Base-by-base conservation (phyloP, 2,888 invertebrate genomes). In the Venusia cambrica region DNA sequence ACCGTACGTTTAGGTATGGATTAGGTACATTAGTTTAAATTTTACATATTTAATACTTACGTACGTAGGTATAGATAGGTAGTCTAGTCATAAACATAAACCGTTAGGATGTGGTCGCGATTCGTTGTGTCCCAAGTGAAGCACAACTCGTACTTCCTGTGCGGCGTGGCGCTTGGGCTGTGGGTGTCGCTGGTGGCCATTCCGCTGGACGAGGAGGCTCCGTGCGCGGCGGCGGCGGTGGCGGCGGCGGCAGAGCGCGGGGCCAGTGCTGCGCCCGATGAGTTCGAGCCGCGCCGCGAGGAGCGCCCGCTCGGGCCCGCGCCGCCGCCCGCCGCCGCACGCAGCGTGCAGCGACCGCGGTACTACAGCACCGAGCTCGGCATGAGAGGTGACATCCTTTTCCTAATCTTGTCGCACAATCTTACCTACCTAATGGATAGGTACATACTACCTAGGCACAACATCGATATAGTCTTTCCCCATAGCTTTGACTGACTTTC, bases 341-440 rank as follows among this genome's bases (percentile, higher is more conserved):
- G 84, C 20, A 89, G 91, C 51, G 88, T 95, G 47, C 89, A 93
- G 31, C 90, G 98, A 1, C 97, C 98, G 1, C 89, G 98, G 9
- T 99, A 97, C 84, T 97, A 97, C 67, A 96, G 96, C 25, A 97
- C 98, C 0, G 99, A 99, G 73, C 89, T 99, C 33, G 98, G 97
- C 7, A 97, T 98, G 54, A 90, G 94, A 42, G 79, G 79, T 72
- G 38, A 10, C 19, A 9, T n/a, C n/a, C n/a, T n/a, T n/a, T n/a
- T n/a, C n/a, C n/a, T n/a, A n/a, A n/a, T n/a, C n/a, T n/a, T n/a
- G n/a, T n/a, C n/a, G n/a, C n/a, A n/a, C n/a, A n/a, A n/a, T n/a
- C n/a, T n/a, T n/a, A n/a, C n/a, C n/a, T n/a, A n/a, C n/a, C n/a
- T n/a, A n/a, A n/a, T n/a, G n/a, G n/a, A n/a, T n/a, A n/a, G n/a